phyloP scores from a whole-genome alignment of 2,113 vertebrate species.

The Eira barbara region DNA sequence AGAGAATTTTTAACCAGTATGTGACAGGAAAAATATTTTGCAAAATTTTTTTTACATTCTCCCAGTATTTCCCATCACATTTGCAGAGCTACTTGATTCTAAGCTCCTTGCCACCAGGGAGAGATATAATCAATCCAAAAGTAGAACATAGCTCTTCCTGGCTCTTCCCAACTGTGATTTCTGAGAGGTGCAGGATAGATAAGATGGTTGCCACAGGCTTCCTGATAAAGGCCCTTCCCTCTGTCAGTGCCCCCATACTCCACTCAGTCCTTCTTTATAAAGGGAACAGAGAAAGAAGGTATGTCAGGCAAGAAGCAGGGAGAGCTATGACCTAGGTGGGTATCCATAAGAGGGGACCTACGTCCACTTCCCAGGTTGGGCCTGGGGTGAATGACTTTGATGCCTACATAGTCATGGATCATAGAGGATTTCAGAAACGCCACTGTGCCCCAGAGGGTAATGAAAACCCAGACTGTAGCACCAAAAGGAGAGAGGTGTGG shows the following conservation, averaged over 20 bases:
- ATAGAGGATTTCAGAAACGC: neutral
- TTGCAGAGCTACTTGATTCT: neutral
- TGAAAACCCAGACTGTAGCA: neutral
- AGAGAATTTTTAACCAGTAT: neutral
- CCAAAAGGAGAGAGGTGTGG: neutral
- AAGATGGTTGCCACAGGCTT: neutral
- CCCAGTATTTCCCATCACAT: neutral
- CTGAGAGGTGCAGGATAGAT: neutral
- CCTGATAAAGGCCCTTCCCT: neutral
- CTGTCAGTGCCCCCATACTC: too few species aligned
- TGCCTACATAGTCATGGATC: neutral
- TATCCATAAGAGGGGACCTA: too few species aligned
- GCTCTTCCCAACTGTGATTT: neutral
- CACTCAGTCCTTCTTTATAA: neutral
- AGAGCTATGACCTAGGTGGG: neutral
- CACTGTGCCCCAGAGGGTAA: neutral
- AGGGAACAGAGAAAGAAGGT: neutral
- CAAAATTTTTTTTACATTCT: neutral
- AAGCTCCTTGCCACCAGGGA: neutral
- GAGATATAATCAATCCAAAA: neutral
- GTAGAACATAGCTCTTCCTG: neutral
- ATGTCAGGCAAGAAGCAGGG: neutral
- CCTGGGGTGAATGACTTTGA: neutral
- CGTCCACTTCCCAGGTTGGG: neutral
- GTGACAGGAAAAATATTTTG: neutral